These are phyloP conservation scores for Eriocheir sinensis DNA, from an alignment of 1,140 invertebrate genomes.

Conservation along the genomic window DNA sequence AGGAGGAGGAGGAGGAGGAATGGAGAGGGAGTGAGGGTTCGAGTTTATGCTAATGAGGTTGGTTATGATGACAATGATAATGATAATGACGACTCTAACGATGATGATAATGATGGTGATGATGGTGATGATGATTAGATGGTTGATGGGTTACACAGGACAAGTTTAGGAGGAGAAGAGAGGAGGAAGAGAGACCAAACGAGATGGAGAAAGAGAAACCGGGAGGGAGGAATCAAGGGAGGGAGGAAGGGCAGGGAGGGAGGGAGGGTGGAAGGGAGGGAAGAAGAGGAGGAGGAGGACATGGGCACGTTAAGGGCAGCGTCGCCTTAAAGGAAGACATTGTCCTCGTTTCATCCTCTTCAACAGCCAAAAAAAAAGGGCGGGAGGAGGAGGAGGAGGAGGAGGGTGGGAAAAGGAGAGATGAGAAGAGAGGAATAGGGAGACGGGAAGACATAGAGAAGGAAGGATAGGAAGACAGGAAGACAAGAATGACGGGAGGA, in stretches of 20 bases:
- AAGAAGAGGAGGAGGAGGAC: background rate
- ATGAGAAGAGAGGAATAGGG: background rate
- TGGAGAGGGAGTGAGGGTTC: background rate
- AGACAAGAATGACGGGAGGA: background rate
- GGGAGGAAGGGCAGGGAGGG: background rate
- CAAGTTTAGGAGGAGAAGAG: no score
- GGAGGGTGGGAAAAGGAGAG: background rate
- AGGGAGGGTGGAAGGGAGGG: background rate
- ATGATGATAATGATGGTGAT: no score
- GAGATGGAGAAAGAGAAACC: background rate
- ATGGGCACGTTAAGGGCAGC: background rate
- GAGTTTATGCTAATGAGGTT: no score
- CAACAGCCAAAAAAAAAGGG: constrained; percentile 13
- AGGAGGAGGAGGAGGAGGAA: background rate
- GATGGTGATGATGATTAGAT: no score
- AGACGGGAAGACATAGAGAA: background rate
- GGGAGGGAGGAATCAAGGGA: background rate
- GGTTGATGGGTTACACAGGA: no score
- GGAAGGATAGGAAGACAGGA: background rate
- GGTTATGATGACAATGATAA: no score
- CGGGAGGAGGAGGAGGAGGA: constrained; percentile 7
- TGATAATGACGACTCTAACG: no score
- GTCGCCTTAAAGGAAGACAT: constrained; percentile 23
- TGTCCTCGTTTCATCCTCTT: constrained; percentile 46
- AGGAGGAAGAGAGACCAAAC: background rate